Evolutionary conservation across 2,888 invertebrate species (phyloP), one percentile per base, ranked within the genome.

Genomic region (Odontocolon sp.): DNA sequence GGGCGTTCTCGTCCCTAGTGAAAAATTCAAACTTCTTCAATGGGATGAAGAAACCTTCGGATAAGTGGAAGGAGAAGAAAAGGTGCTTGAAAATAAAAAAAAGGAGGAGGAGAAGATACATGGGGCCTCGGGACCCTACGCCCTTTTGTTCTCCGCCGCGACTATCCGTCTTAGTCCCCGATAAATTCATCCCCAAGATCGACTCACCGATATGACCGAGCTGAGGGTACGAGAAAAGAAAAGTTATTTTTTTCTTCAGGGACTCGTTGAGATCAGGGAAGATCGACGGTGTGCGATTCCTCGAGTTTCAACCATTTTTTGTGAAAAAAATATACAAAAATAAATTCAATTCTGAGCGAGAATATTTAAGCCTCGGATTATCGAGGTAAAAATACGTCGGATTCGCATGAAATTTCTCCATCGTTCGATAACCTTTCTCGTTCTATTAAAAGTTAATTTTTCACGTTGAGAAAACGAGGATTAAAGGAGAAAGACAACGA

Each of bases 151-250:
- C 69, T 68, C 52, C 54, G 57, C 52, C 69, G 36, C 40, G 59
- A 68, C 69, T 36, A 82, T 82, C 70, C 75, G 36, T 81, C 75
- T 81, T 79, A 75, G 36, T 66, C 42, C 23, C 61, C 80, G 72
- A 81, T 82, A 78, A 81, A 81, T 82, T 82, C 68, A 69, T 81
- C 36, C 71, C 40, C 28, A 47, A 42, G 57, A 75, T 75, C 69
- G 69, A 66, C 33, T 54, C 28, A 21, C 14, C 33, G 70, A 70
- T 71, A 61, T 50, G 36, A 50, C 42, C 61, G 47, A 23, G 45
- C 56, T 9, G 21, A 57, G 36, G 31, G 47, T 31, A 11, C 63
- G 6, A 23, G 23, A 71, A 67, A 38, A 45, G 45, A 21, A 56
- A 71, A 66, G 47, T 76, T 71, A 40, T 18, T 31, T 66, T 70